Conservation (phyloP, 1,140 invertebrate genomes). For the Arion vulgaris region DNA sequence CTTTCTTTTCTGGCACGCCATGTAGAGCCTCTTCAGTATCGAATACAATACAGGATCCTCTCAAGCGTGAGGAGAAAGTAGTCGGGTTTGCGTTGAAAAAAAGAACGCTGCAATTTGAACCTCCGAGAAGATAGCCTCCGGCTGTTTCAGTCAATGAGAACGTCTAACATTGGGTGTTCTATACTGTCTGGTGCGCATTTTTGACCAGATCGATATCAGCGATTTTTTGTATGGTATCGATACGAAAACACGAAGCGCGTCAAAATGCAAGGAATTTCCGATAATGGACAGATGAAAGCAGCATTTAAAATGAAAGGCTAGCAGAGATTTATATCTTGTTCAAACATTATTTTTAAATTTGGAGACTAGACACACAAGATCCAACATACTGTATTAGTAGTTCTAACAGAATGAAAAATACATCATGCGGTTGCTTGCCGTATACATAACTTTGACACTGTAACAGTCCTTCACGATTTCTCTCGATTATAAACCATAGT, state of each 20-base stretch:
- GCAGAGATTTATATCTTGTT: too few relatives aligned
- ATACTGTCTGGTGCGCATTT: conserved; percentile 21
- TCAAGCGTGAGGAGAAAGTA: conserved; percentile 13
- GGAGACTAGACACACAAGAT: too few relatives aligned
- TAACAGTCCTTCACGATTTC: too few relatives aligned
- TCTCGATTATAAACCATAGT: too few relatives aligned
- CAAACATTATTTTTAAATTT: too few relatives aligned
- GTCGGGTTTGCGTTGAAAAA: background rate
- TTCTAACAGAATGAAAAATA: too few relatives aligned
- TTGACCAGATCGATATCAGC: background rate
- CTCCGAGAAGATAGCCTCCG: conserved; percentile 8
- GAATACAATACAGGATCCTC: background rate
- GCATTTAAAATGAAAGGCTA: too few relatives aligned
- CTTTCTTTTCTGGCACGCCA: background rate
- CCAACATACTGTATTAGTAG: too few relatives aligned
- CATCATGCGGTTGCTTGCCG: too few relatives aligned
- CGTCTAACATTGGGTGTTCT: background rate
- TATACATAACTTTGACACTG: too few relatives aligned
- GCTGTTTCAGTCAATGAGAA: conserved; percentile 10
- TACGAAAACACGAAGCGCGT: background rate
- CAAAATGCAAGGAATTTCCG: background rate
- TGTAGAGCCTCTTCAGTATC: background rate
- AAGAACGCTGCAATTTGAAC: conserved; percentile 6
- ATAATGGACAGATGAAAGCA: too few relatives aligned
- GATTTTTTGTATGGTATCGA: background rate